A percentile compares a stretch with the other conserved stretches of the same genome.
Evolutionary conservation across 2,888 invertebrate genomes (phyloP).

Genomic region (Agrochola macilenta): DNA sequence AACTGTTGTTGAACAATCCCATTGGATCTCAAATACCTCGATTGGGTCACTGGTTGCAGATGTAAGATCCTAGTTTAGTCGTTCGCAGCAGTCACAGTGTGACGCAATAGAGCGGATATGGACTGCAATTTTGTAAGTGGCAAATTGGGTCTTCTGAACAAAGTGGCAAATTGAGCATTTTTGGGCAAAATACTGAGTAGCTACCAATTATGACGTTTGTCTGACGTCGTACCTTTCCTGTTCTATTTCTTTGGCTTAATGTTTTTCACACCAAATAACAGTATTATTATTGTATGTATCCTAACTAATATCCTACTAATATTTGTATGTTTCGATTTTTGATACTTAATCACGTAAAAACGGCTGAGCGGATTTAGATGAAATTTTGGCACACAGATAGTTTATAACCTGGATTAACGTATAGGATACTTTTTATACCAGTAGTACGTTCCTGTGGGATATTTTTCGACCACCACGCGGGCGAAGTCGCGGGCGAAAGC

Average conservation of each 20-base stretch:
- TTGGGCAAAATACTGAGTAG: slow-evolving; percentile 21
- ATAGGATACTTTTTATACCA: too few relatives aligned
- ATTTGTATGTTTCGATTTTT: too few relatives aligned
- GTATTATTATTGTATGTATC: too few relatives aligned
- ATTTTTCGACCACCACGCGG: too few relatives aligned
- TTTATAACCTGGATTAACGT: too few relatives aligned
- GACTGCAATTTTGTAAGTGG: slow-evolving; percentile 33
- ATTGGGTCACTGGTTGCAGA: background rate
- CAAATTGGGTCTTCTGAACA: slow-evolving; percentile 34
- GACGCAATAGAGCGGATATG: slow-evolving; percentile 26
- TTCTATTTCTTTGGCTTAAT: slow-evolving; percentile 15
- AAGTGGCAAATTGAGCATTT: slow-evolving; percentile 42
- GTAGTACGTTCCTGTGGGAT: too few relatives aligned
- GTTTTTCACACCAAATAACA: background rate
- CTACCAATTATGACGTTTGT: slow-evolving; percentile 5
- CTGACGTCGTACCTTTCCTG: background rate
- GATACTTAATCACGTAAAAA: too few relatives aligned
- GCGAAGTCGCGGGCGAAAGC: too few relatives aligned
- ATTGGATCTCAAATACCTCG: slow-evolving; percentile 1
- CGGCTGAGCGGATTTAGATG: too few relatives aligned
- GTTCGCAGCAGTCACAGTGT: background rate
- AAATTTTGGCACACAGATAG: too few relatives aligned
- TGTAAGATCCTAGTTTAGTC: background rate
- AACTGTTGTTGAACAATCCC: background rate
- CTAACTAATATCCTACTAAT: too few relatives aligned